Evolutionary conservation across 1,140 invertebrate species (phyloP).

Genomic region (Penaeus chinensis): DNA sequence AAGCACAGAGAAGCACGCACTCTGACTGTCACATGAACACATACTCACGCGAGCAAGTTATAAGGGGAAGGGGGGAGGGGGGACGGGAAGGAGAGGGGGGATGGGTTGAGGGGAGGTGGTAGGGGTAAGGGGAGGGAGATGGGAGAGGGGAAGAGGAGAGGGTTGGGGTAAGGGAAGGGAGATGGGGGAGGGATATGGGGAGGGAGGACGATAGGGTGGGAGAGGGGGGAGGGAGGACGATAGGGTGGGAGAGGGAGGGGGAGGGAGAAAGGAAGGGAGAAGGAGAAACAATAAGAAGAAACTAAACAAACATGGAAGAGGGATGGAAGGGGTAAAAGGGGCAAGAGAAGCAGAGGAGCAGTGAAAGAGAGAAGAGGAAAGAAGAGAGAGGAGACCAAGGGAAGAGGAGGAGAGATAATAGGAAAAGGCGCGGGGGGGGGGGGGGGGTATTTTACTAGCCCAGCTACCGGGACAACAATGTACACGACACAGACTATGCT

Average conservation of each 20-base stretch:
- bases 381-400: background rate
- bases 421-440: background rate
- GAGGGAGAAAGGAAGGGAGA: background rate
- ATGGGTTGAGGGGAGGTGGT: background rate
- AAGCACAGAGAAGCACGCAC: no score
- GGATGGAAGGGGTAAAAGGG: background rate
- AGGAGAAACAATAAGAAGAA: background rate
- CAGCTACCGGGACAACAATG: no score
- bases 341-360: background rate
- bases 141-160: background rate
- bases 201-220: background rate
- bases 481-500: no score
- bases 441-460: no score
- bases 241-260: background rate
- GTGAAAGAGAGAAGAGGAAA: background rate
- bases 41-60: no score
- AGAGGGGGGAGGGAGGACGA: background rate
- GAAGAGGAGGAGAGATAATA: background rate
- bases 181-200: background rate
- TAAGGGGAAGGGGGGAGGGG: background rate
- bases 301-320: background rate
- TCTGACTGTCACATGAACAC: no score
- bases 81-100: background rate
- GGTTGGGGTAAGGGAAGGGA: background rate
- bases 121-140: background rate